phyloP scores from a whole-genome alignment of 2,113 vertebrate genomes.

The Ardeotis arabs region DNA sequence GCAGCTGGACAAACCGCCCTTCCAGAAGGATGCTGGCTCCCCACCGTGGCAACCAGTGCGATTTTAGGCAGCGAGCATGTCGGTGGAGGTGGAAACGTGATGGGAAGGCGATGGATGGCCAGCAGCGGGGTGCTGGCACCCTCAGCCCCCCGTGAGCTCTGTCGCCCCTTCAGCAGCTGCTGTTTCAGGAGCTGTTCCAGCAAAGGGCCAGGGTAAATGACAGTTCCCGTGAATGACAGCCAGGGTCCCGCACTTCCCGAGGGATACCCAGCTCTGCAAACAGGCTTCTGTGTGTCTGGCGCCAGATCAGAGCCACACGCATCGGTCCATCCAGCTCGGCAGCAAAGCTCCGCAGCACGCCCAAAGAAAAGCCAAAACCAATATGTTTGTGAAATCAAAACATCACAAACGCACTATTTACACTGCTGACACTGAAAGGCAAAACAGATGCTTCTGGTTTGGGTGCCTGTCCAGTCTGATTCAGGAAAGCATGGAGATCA shows the following conservation, averaged over 20 bases:
- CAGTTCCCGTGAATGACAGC: background rate
- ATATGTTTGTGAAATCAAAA: slow-evolving; percentile 7
- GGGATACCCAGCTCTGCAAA: background rate
- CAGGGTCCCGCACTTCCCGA: background rate
- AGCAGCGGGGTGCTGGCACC: rapidly evolving
- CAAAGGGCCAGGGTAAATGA: background rate
- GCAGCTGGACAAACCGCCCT: background rate
- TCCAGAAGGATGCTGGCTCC: slow-evolving; percentile 50
- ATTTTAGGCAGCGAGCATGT: background rate
- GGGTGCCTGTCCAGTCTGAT: background rate
- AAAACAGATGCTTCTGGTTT: slow-evolving; percentile 18
- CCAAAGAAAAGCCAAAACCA: background rate
- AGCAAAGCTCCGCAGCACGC: background rate
- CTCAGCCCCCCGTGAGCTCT: background rate
- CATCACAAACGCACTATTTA: background rate
- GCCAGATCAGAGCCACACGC: background rate
- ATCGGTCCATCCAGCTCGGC: background rate
- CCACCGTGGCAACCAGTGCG: background rate
- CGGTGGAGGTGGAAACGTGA: rapidly evolving
- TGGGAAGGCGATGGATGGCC: background rate
- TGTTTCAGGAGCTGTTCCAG: background rate
- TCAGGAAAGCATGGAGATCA: background rate
- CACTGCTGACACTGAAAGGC: background rate
- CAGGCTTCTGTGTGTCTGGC: slow-evolving; percentile 9
- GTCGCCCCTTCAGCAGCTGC: background rate